phyloP scores from a whole-genome alignment of 1,140 invertebrate species.

The Nephila pilipes region DNA sequence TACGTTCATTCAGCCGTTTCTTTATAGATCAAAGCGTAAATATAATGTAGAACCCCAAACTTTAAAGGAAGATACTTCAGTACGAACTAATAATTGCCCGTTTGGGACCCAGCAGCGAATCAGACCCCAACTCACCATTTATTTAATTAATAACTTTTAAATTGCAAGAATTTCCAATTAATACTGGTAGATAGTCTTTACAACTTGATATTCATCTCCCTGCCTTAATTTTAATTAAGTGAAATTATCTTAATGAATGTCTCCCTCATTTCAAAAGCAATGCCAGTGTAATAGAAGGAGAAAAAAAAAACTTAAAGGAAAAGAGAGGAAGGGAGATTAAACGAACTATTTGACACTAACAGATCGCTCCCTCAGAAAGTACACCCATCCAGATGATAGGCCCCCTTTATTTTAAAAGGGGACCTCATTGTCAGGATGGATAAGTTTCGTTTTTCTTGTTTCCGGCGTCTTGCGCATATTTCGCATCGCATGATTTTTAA shows the following conservation, averaged over 20 bases:
- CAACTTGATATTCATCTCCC: constrained; percentile 1
- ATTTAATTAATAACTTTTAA: constrained; percentile 30
- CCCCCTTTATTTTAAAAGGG: constrained; percentile 46
- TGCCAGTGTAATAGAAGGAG: background rate
- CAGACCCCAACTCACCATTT: background rate
- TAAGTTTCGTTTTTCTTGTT: constrained; percentile 51
- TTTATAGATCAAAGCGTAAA: background rate
- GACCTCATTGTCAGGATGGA: constrained; percentile 43
- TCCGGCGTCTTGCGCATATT: background rate
- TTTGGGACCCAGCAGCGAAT: background rate
- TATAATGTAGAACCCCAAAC: background rate
- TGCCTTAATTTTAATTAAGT: constrained; percentile 51
- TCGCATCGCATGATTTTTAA: constrained; percentile 33
- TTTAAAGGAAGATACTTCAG: background rate
- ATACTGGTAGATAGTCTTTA: constrained; percentile 38
- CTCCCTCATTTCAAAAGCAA: constrained; percentile 13
- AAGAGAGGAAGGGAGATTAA: background rate
- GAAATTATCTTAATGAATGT: constrained; percentile 47
- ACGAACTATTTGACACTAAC: constrained; percentile 56
- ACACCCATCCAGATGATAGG: constrained; percentile 47
- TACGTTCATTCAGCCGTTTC: background rate
- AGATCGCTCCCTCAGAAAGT: constrained; percentile 24
- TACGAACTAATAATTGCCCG: background rate
- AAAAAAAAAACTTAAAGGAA: background rate
- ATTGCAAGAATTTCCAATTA: constrained; percentile 29